Evolutionary conservation across 2,888 invertebrate species (phyloP), one percentile per base, ranked within the genome.

Genomic region (Epistrophella euchroma): DNA sequence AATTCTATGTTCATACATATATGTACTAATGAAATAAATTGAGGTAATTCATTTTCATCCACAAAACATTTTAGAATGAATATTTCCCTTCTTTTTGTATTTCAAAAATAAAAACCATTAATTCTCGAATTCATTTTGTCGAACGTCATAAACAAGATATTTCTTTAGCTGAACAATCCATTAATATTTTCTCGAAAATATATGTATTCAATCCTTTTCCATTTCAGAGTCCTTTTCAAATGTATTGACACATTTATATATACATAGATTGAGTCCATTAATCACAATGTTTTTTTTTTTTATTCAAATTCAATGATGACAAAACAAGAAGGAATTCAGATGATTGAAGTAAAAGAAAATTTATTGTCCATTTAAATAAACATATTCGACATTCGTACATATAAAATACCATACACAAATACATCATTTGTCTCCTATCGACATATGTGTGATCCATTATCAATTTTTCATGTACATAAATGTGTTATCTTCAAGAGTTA

Each of bases 191-290:
- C 17, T 35, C 11, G 2, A 35, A 58, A 35, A 58, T 2, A n/a
- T n/a, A n/a, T n/a, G n/a, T n/a, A 32, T 17, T 56, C 32, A 35
- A 56, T 56, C 32, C 56, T 35, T 35, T 35, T 55, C n/a, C 15
- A 28, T 25, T 25, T 25, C 3, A 52, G 11, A 17, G 56, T 56
- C 17, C 32, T 56, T 56, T 17, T 55, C 9, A n/a, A 4, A 10
- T n/a, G 17, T 55, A 13, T 37, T 3, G 2, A 25, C 4, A 2
- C 4, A 0, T 22, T 2, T 1, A 11, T 37, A 10, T n/a, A 10
- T 55, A 13, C 13, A 55, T n/a, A 17, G 4, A 32, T 56, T 56
- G 56, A 56, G 11, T 56, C 35, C 56, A 56, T 35, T 5, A 17
- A 22, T 4, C 4, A 32, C 9, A 17, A 55, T 32, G 32, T 11